phyloP scores from a whole-genome alignment of 2,888 invertebrate species.

The Sturmia bella region DNA sequence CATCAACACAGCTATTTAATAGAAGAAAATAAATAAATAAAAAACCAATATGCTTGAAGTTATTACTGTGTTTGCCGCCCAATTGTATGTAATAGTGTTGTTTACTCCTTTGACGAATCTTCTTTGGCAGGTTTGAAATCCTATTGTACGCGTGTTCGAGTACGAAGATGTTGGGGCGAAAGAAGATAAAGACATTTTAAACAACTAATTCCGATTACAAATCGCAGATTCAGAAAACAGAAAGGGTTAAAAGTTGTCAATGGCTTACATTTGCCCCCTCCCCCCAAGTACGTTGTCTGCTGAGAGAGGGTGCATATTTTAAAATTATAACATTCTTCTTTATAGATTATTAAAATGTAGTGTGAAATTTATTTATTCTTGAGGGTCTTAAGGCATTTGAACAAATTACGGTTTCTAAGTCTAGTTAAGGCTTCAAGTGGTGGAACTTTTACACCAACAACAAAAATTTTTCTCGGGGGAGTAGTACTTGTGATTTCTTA shows the following conservation, averaged over 20 bases:
- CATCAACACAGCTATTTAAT: neutral
- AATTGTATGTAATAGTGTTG: conserved; percentile 33
- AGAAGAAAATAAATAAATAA: neutral
- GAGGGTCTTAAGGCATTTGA: conserved; percentile 4
- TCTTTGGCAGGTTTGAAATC: neutral
- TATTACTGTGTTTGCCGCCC: conserved; percentile 9
- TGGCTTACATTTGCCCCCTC: conserved; percentile 10
- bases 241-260: conserved; percentile 51
- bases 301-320: conserved; percentile 64
- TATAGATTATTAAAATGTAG: conserved; percentile 70
- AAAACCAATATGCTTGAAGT: conserved; percentile 2
- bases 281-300: conserved; percentile 32
- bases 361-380: conserved; percentile 49
- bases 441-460: conserved; percentile 11
- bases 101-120: conserved; percentile 11
- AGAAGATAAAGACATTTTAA: conserved; percentile 17
- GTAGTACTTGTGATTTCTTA: conserved; percentile 55
- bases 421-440: conserved; percentile 23
- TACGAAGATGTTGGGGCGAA: neutral
- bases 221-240: neutral
- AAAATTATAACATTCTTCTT: conserved; percentile 37
- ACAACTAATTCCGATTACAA: conserved; percentile 13
- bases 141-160: neutral
- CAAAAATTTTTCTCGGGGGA: conserved; percentile 41
- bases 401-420: conserved; percentile 40